These are phyloP conservation scores for Delphinapterus leucas DNA, from an alignment of 2,113 vertebrate genomes.

Conservation along the genomic window DNA sequence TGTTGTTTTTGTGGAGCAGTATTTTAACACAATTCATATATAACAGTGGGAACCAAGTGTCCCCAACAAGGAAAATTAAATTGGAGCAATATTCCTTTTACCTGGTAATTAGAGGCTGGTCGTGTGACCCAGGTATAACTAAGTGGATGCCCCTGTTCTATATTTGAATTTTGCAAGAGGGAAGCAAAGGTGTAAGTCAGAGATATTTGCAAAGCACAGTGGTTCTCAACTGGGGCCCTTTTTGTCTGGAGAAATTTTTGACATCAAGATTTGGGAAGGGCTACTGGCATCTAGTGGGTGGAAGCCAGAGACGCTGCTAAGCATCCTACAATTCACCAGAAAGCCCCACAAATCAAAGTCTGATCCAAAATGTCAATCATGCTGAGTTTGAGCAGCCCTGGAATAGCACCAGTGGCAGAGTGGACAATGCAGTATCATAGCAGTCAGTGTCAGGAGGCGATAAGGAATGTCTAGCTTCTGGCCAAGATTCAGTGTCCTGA, in stretches of 20 bases:
- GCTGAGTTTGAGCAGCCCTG: background rate
- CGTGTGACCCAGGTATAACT: background rate
- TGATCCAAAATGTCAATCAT: background rate
- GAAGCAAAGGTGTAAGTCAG: background rate
- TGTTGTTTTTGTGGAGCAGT: background rate
- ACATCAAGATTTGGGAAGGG: too few species aligned
- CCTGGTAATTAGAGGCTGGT: background rate
- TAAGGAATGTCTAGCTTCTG: background rate
- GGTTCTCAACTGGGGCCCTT: background rate
- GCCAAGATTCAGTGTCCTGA: background rate
- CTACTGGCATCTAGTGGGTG: background rate
- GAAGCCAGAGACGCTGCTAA: background rate
- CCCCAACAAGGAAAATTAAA: background rate
- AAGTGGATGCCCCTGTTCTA: background rate
- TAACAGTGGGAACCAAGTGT: background rate
- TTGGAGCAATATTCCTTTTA: background rate
- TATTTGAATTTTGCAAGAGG: background rate
- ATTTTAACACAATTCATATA: background rate
- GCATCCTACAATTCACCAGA: background rate
- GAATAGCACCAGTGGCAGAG: background rate
- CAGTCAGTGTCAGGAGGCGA: background rate
- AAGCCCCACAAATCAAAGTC: background rate
- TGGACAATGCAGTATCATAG: background rate
- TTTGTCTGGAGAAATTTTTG: background rate
- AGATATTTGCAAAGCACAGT: background rate